phyloP scores from a whole-genome alignment of 2,797 vertebrate genomes.

The Simalia tracyae region DNA sequence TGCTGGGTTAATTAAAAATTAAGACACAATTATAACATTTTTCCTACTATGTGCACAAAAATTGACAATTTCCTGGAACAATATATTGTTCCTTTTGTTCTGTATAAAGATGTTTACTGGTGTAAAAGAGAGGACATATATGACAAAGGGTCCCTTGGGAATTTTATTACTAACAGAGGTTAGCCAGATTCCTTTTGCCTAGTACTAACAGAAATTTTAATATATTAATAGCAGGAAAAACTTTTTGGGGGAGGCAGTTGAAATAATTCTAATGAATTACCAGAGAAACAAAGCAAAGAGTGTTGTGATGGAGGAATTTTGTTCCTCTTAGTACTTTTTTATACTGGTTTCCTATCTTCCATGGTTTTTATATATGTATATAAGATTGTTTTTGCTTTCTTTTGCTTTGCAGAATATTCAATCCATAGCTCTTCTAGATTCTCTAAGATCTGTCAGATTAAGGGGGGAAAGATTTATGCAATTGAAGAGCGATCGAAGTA shows the following conservation, averaged over 20 bases:
- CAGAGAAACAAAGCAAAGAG: not conserved
- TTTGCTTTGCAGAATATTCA: not conserved
- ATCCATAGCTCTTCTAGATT: not conserved
- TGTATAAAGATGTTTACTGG: not conserved
- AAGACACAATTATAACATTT: conserved; percentile 1
- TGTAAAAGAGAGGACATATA: not conserved
- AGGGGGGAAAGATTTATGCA: not conserved
- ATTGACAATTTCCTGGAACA: not conserved
- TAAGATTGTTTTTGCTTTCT: not conserved
- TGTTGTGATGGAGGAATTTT: not conserved
- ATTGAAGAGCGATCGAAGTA: not conserved
- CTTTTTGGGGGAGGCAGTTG: not conserved
- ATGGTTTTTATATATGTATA: not conserved
- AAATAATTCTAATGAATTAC: conserved; percentile 14
- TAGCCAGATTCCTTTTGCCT: not conserved
- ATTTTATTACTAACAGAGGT: not conserved
- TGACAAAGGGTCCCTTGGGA: not conserved
- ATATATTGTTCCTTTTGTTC: not conserved
- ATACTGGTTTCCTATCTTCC: not conserved
- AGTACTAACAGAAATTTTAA: conserved; percentile 4
- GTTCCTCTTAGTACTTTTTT: not conserved
- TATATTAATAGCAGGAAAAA: not conserved
- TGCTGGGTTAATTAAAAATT: not conserved
- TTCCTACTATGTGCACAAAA: not conserved
- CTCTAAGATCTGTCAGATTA: not conserved